Conservation (phyloP, 2,113 vertebrate species). For the Tupaia tana region DNA sequence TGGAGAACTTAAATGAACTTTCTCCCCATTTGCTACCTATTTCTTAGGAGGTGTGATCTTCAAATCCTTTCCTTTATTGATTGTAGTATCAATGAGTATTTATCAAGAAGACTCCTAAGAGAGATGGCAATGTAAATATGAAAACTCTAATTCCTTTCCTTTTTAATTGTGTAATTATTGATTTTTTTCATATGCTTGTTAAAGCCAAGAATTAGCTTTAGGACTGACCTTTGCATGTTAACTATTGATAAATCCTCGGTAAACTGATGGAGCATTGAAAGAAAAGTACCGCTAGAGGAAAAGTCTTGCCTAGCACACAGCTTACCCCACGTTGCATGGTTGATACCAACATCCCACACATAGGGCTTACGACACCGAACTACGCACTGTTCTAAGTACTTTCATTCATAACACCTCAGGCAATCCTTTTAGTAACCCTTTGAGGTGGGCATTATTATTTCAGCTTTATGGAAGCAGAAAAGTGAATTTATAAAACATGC, state of each 20-base stretch:
- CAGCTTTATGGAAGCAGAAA: background rate
- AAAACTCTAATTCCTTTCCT: slow-evolving; percentile 79
- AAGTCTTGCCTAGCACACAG: background rate
- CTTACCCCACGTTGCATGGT: background rate
- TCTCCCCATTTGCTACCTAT: background rate
- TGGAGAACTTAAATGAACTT: slow-evolving; percentile 45
- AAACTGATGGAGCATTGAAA: background rate
- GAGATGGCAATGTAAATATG: slow-evolving; percentile 54
- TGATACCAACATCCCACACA: background rate
- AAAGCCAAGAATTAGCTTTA: slow-evolving; percentile 73
- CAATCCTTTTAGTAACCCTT: background rate
- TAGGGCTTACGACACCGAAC: background rate
- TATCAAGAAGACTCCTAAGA: slow-evolving; percentile 56
- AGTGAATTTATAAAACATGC: background rate
- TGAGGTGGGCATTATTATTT: background rate
- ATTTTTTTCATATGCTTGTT: slow-evolving; percentile 62
- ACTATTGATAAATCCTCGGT: slow-evolving; percentile 40
- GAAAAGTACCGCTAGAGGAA: background rate
- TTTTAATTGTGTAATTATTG: slow-evolving; percentile 78
- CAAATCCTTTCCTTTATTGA: slow-evolving; percentile 53
- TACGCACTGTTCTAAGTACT: background rate
- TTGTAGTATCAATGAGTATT: slow-evolving; percentile 29
- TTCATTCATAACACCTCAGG: background rate
- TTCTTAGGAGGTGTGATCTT: slow-evolving; percentile 27
- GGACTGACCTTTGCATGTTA: slow-evolving; percentile 71